Evolutionary conservation across 2,113 vertebrate genomes (phyloP), one percentile per base, ranked within the genome.

Genomic region (Euleptes europaea): DNA sequence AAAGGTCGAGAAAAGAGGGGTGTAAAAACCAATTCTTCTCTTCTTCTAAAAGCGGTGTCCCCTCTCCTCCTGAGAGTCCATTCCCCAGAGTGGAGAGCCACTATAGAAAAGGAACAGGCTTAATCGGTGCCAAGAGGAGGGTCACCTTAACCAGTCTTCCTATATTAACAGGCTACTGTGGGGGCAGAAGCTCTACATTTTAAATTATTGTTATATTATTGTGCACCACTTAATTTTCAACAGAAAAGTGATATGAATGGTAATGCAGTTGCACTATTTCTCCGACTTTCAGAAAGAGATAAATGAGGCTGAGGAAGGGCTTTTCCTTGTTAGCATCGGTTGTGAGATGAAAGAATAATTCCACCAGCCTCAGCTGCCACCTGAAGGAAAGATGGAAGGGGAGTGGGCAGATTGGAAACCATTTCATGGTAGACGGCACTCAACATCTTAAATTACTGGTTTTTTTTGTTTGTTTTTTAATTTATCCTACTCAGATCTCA

Each of bases 181-280:
- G 1, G n/a, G 28, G 1, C 40, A 40, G 35, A n/a, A 69, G 13
- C n/a, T n/a, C 67, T 17, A 67, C 26, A 75, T 31, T 84, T 38
- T 60, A 47, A 73, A 82, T 82, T 35, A 84, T 23, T 38, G 5
- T 38, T 35, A 17, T 69, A 65, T 47, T 74, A 74, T 35, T 10
- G 42, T 74, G 23, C 11, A 1, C 12, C 14, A 23, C 5, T 47
- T 33, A 15, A 14, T 33, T 51, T 82, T 82, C 71, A 72, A 84
- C 82, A 91, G 73, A 76, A 90, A 80, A 73, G 91, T 85, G 91
- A 86, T 93, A 91, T 93, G 78, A 84, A 89, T 69, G 9, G 90
- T 92, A 94, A 93, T 95, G 93, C 93, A 88, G 85, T 94, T 95
- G 91, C 70, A 71, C 72, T 93, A 90, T 93, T 95, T 93, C 95